These are phyloP conservation scores for Lepidurus arcticus DNA, from an alignment of 1,140 invertebrate species.

Conservation along the genomic window DNA sequence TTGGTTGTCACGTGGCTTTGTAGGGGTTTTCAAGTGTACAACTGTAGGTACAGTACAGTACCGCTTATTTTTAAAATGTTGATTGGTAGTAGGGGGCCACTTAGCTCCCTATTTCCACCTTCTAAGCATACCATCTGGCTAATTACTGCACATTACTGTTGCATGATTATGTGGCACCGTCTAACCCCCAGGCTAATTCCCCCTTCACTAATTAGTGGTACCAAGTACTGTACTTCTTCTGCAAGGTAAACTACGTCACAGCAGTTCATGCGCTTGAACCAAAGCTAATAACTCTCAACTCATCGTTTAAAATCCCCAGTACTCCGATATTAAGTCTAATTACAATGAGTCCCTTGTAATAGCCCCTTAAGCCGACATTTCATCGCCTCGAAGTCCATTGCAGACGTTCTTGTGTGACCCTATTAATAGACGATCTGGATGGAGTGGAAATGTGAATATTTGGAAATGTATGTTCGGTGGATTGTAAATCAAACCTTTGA, in stretches of 20 bases:
- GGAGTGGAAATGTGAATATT: no score
- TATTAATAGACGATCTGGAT: no score
- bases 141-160: conserved; percentile 5
- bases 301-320: no score
- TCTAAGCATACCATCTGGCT: neutral
- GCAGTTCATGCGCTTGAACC: neutral
- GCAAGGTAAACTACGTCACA: neutral
- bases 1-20: no score
- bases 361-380: no score
- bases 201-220: neutral
- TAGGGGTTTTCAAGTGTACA: no score
- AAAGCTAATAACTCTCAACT: no score
- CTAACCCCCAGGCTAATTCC: neutral
- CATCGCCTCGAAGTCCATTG: no score
- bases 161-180: neutral
- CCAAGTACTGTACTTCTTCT: neutral
- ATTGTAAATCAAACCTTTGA: neutral
- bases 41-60: neutral
- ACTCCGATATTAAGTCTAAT: no score
- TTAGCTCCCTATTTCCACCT: neutral
- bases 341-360: no score
- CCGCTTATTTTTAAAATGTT: neutral
- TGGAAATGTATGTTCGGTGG: neutral
- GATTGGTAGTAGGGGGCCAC: neutral
- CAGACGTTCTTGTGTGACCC: no score